Conservation (phyloP, 2,888 invertebrate species). For the Bruchidius siliquastri region DNA sequence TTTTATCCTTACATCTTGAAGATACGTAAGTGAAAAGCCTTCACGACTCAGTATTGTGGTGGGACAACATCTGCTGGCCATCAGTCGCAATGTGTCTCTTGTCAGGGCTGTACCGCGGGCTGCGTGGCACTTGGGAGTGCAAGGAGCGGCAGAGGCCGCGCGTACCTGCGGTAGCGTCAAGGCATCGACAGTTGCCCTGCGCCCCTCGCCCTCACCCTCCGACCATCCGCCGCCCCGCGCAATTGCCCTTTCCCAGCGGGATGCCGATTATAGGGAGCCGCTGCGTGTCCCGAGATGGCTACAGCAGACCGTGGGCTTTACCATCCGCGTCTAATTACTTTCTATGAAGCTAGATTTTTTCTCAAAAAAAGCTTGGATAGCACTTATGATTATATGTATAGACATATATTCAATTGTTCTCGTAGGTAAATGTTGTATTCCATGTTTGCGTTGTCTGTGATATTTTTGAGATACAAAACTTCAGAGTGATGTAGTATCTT, state of each 20-base stretch:
- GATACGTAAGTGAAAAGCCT: too few relatives aligned
- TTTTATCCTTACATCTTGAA: too few relatives aligned
- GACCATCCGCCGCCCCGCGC: not conserved
- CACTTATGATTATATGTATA: too few relatives aligned
- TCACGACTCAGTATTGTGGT: too few relatives aligned
- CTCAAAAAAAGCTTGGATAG: too few relatives aligned
- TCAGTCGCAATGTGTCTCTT: not conserved
- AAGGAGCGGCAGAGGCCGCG: too few relatives aligned
- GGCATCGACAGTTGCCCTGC: conserved; percentile 1
- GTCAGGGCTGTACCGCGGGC: not conserved
- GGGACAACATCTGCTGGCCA: not conserved
- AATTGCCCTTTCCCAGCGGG: not conserved
- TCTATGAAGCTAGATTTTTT: too few relatives aligned
- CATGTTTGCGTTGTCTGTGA: too few relatives aligned
- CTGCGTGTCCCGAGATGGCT: not conserved
- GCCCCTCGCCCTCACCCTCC: not conserved
- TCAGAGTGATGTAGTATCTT: too few relatives aligned
- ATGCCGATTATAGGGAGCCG: not conserved
- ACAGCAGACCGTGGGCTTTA: not conserved
- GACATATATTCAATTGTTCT: too few relatives aligned
- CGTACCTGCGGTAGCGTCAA: conserved; percentile 15
- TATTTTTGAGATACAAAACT: too few relatives aligned
- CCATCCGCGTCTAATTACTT: not conserved
- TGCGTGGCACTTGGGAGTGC: conserved; percentile 6
- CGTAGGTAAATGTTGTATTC: too few relatives aligned